A percentile compares a stretch with the other conserved stretches of the same genome.
Conservation (phyloP, 2,888 invertebrate species). For the Parascotia fuliginaria region DNA sequence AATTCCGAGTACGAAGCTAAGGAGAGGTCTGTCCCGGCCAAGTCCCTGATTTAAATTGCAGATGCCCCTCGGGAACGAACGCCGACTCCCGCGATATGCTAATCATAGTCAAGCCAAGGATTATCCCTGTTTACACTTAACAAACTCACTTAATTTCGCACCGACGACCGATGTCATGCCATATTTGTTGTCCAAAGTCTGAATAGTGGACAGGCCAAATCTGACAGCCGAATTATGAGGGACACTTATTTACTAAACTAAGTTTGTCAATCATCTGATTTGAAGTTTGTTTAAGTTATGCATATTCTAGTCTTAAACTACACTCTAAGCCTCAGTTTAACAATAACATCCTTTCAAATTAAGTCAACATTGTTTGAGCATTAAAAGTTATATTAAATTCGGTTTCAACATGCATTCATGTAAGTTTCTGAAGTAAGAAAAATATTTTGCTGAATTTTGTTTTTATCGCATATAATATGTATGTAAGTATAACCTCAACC, state of each 20-base stretch:
- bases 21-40: constrained; percentile 80
- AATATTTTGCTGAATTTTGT: too few relatives aligned
- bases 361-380: too few relatives aligned
- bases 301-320: neutral
- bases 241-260: constrained; percentile 27
- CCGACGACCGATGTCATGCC: constrained; percentile 77
- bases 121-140: constrained; percentile 86
- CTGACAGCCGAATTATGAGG: constrained; percentile 39
- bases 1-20: constrained; percentile 81
- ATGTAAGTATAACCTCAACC: neutral
- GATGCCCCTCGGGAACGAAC: constrained; percentile 78
- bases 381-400: too few relatives aligned
- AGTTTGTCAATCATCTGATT: constrained; percentile 15
- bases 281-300: neutral
- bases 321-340: too few relatives aligned
- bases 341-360: too few relatives aligned
- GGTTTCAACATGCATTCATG: too few relatives aligned
- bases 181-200: constrained; percentile 58
- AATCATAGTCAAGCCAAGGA: constrained; percentile 85
- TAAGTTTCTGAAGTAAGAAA: too few relatives aligned
- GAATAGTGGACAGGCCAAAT: constrained; percentile 39
- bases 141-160: constrained; percentile 85
- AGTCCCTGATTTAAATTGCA: constrained; percentile 85
- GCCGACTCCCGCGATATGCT: constrained; percentile 85
- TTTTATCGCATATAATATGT: neutral